These are phyloP conservation scores for Nyleta sp. DNA, from an alignment of 2,888 invertebrate genomes.

Conservation along the genomic window DNA sequence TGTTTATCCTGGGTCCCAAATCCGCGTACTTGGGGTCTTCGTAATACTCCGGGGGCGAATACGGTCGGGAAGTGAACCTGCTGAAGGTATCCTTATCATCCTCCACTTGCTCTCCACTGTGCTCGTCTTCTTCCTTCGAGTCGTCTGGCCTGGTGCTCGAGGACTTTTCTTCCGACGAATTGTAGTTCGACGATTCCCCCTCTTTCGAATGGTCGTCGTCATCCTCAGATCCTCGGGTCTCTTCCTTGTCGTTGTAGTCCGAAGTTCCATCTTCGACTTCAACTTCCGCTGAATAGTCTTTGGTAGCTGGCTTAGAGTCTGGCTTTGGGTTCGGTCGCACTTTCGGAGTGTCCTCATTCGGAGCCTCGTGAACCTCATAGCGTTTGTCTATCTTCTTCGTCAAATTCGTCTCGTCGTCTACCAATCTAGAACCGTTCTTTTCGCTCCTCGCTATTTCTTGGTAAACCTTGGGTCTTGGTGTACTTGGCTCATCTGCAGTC, in stretches of 20 bases:
- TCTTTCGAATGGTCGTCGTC: slow-evolving; percentile 37
- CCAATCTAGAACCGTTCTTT: slow-evolving; percentile 10
- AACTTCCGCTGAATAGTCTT: slow-evolving; percentile 30
- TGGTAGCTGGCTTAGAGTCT: slow-evolving; percentile 9
- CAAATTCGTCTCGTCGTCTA: slow-evolving; percentile 1
- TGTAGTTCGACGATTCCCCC: slow-evolving; percentile 8
- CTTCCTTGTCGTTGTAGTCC: slow-evolving; percentile 17
- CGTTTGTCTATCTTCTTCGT: slow-evolving; percentile 45
- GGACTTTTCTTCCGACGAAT: not conserved
- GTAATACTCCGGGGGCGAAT: slow-evolving; percentile 75
- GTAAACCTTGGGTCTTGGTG: slow-evolving; percentile 49
- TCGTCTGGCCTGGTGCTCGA: not conserved
- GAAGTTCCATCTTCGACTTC: slow-evolving; percentile 47
- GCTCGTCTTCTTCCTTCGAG: slow-evolving; percentile 40
- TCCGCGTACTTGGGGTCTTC: slow-evolving; percentile 75
- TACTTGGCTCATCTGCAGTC: not conserved
- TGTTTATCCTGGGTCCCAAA: slow-evolving; percentile 76
- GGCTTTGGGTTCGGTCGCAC: slow-evolving; percentile 10
- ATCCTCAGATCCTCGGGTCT: slow-evolving; percentile 32
- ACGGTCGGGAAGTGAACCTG: slow-evolving; percentile 72
- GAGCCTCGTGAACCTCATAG: slow-evolving; percentile 67
- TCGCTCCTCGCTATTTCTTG: slow-evolving; percentile 42
- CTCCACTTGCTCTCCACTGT: slow-evolving; percentile 64
- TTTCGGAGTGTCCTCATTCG: slow-evolving; percentile 65
- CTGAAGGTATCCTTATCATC: slow-evolving; percentile 70